Evolutionary conservation across 2,797 vertebrate species (phyloP).

Genomic region (Galaxias olidus): DNA sequence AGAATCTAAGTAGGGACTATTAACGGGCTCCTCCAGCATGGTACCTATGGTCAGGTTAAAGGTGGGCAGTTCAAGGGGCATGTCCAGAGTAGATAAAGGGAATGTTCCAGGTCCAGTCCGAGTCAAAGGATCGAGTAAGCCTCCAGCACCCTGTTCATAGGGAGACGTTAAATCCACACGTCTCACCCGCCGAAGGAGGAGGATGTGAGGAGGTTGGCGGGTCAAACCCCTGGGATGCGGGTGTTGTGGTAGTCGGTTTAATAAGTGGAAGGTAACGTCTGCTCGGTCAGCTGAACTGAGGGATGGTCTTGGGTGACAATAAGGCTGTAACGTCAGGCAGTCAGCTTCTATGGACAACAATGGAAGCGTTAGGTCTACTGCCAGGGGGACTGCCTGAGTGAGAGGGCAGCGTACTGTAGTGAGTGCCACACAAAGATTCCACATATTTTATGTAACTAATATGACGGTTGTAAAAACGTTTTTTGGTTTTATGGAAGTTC

Average conservation of each 20-base stretch:
- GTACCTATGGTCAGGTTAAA: background rate
- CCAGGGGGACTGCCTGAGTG: too few species aligned
- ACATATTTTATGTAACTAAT: too few species aligned
- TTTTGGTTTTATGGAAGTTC: too few species aligned
- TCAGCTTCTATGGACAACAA: background rate
- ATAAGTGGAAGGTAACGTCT: background rate
- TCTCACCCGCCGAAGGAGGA: background rate
- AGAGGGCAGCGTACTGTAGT: too few species aligned
- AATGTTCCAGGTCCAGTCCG: background rate
- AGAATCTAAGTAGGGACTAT: background rate
- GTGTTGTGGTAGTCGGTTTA: background rate
- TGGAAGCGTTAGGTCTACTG: background rate
- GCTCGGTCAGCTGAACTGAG: background rate
- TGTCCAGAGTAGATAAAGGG: background rate
- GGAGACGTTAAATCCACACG: background rate
- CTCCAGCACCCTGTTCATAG: background rate
- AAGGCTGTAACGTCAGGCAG: background rate
- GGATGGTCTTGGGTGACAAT: constrained; percentile 3
- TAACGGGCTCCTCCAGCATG: background rate
- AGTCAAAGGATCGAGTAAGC: background rate
- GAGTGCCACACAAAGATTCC: too few species aligned
- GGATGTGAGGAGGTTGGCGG: background rate
- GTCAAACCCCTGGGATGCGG: background rate
- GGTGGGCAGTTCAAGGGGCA: background rate
- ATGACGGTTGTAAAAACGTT: too few species aligned